Base-by-base conservation (phyloP, 2,888 invertebrate genomes). In the Pollenia labialis region DNA sequence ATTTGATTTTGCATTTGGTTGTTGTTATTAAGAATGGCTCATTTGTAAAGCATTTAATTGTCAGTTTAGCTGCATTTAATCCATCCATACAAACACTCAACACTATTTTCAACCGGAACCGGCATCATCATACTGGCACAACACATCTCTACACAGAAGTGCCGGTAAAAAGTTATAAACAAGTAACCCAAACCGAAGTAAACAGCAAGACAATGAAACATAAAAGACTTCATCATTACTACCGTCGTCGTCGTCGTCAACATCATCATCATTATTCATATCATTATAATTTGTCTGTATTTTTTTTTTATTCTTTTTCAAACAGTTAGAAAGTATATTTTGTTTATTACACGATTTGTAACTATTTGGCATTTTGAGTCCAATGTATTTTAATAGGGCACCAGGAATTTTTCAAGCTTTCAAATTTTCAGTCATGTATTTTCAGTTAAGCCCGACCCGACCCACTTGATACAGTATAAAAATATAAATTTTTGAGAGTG, bases 21-120 rank as follows among this genome's bases (percentile, higher is more conserved):
- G 85, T 81, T 85, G 72, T 74, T 85, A 66, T 76, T 69, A 75
- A 69, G 82, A 82, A 75, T 80, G 76, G 75, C 87, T 87, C 79
- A 87, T 87, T 87, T 87, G 87, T 85, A 82, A 87, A 76, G 82
- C 81, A 85, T 87, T 87, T 87, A 87, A 87, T 87, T 87, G 85
- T 85, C 85, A 85, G 79, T 85, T 85, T 75, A 87, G 85, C 85
- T 82, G 82, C 75, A 82, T 85, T 82, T 87, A 82, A 85, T 87
- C 85, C 81, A 79, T 87, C 76, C 81, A 81, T 69, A 84, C 81
- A 81, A 87, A 81, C 76, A 66, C 60, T 84, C 87, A 84, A 77
- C 74, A 87, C 81, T 68, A 83, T 81, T 50, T 48, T 81, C 81
- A 81, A 81, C 72, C 84, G 87, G 81, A 87, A 84, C 87, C 71